These are phyloP conservation scores for Parotia lawesii DNA, from an alignment of 2,113 vertebrate genomes.

Conservation along the genomic window DNA sequence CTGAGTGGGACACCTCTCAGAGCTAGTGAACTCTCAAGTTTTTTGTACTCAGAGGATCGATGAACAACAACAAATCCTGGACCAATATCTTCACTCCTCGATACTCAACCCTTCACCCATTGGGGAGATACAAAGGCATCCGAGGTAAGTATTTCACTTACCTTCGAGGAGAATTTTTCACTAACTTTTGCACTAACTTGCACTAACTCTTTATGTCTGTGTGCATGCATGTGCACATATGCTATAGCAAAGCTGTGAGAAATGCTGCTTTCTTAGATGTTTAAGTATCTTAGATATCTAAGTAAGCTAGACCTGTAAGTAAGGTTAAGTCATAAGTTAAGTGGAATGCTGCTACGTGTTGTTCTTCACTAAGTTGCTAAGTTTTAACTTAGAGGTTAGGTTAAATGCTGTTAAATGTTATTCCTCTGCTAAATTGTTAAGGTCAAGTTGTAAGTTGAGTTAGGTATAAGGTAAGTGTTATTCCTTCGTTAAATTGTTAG, in stretches of 20 bases:
- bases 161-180: not conserved
- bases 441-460: not conserved
- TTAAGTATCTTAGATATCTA: not conserved
- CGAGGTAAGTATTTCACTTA: not conserved
- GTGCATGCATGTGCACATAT: not conserved
- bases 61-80: not conserved
- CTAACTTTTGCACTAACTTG: not conserved
- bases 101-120: not conserved
- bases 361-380: not conserved
- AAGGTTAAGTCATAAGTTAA: not conserved
- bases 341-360: not conserved
- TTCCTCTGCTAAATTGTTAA: not conserved
- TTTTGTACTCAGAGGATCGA: fast-evolving
- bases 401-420: not conserved
- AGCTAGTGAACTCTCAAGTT: not conserved
- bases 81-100: not conserved
- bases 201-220: not conserved
- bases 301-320: not conserved
- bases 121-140: not conserved
- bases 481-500: not conserved
- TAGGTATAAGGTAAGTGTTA: not conserved
- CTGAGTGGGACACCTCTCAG: not conserved
- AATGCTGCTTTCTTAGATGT: not conserved
- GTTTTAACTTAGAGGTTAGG: not conserved
- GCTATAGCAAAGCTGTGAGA: not conserved